Base-by-base conservation (phyloP, 2,888 invertebrate genomes). In the Amiota minor region DNA sequence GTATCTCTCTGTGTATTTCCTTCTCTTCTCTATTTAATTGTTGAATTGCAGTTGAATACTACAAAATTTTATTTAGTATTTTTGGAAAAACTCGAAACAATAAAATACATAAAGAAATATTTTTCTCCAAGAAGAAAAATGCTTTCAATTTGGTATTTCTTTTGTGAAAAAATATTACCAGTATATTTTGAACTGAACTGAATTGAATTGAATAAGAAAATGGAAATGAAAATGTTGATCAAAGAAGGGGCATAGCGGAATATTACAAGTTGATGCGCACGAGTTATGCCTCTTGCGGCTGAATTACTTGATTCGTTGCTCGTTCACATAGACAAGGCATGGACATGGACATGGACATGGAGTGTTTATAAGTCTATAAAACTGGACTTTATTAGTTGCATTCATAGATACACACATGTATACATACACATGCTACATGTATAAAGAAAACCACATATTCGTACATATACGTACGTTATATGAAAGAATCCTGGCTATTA, bases 41-140 rank as follows among this genome's bases (percentile, higher is more conserved):
- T 77, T 84, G 78, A 77, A 77, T 76, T 80, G 79, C 82, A 85
- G 84, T 59, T 80, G 84, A 81, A 77, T 82, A 85, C 82, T 78
- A 76, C 84, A 71, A 83, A 35, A 83, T 83, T 83, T 85, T 83
- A 85, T 83, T 83, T 83, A 85, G 84, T 83, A 84, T 85, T 59
- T n/a, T 59, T 59, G 18, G 20, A 20, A 65, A 14, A n/a, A 65
- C 62, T 50, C 10, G 69, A 73, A 78, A 74, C 68, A 73, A 59
- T 62, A 71, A 75, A 78, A 71, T 74, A 79, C 69, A 56, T 62
- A 72, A 59, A 65, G 76, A 79, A 78, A 71, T 74, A 74, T 69
- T 72, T 61, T 46, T 47, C 56, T 50, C 47, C 59, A 18, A 16
- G 18, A 73, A 71, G 76, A 76, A 76, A 72, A 85, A 85, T 84